Base-by-base conservation (phyloP, 2,888 invertebrate genomes). In the Podabrus alpinus region DNA sequence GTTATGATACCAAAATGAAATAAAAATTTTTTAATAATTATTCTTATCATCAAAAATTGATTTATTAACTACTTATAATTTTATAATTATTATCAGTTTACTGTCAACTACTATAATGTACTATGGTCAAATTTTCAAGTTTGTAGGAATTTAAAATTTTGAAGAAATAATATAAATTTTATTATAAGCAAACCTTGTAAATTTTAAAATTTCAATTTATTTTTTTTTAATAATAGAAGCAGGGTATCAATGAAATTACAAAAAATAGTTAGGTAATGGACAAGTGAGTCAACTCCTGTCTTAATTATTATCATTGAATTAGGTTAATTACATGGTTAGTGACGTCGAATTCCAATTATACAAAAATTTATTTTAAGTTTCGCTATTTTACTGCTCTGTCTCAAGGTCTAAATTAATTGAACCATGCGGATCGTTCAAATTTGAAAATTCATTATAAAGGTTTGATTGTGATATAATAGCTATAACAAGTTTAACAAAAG, bases 401-500 rank as follows among this genome's bases (percentile, higher is more conserved):
- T 64, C 62, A 64, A 64, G 62, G 62, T 64, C 62, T 64, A 19
- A 64, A 64, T 64, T 64, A 61, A 19, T 61, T 61, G n/a, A 21
- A 21, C 62, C n/a, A 19, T 21, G 13, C 9, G 19, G 21, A 1
- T 19, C n/a, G 11, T 16, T n/a, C 19, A 64, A 64, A n/a, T 64
- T 64, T 19, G n/a, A 9, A 19, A 64, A 15, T 19, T 19, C n/a
- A 64, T 64, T 16, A 7, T 45, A n/a, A 45, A n/a, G 45, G n/a
- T 45, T 45, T 2, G n/a, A 45, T n/a, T 13, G 5, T n/a, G 7
- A 45, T 45, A n/a, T n/a, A 45, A 5, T 24, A 24, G 5, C 13
- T n/a, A 45, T 45, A 45, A n/a, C 45, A 29, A n/a, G 1, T 10
- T 17, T 4, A 62, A 62, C 15, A 19, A 64, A 11, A 10, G 16